Evolutionary conservation across 2,113 vertebrate species (phyloP), one percentile per base, ranked within the genome.

Genomic region (Catharus bicknelli): DNA sequence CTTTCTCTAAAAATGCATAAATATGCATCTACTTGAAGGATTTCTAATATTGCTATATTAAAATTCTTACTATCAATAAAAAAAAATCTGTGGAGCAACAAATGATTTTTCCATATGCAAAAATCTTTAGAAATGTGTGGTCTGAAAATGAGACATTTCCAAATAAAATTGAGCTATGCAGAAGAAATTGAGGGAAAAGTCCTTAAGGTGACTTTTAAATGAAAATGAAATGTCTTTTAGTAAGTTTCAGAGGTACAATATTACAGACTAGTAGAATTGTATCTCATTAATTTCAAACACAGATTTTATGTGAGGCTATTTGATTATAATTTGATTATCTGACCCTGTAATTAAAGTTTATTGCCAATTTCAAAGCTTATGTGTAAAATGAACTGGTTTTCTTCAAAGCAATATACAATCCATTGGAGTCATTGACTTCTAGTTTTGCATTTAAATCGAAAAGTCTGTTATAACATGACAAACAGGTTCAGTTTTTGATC

Each of bases 401-500:
- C 97, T 98, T 97, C 94, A 94, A 96, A 96, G 95, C 97, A 97
- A 97, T 97, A 96, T 95, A 97, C 97, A 95, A 95, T 96, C 97
- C 96, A 96, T 96, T 83, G 95, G 97, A 97, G 93, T 97, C 96
- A 95, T 96, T 96, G 96, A 96, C 95, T 97, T 94, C 96, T 94
- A 94, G 95, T 97, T 98, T 98, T 98, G 97, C 98, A 98, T 98
- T 97, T 98, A 98, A 98, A 98, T 98, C 95, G 97, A 96, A 97
- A 98, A 98, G 96, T 97, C 97, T 92, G 96, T 96, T 97, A 96
- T 94, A 97, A 98, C 94, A 96, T 98, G 98, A 99, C 98, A 98
- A 98, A 98, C 98, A 97, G 98, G 97, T 98, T 96, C 95, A 95
- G 97, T 98, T 98, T 99, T 98, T 97, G 98, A 98, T 98, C 98